These are phyloP conservation scores for Seriola quinqueradiata DNA, from an alignment of 2,113 vertebrate species.

Conservation along the genomic window DNA sequence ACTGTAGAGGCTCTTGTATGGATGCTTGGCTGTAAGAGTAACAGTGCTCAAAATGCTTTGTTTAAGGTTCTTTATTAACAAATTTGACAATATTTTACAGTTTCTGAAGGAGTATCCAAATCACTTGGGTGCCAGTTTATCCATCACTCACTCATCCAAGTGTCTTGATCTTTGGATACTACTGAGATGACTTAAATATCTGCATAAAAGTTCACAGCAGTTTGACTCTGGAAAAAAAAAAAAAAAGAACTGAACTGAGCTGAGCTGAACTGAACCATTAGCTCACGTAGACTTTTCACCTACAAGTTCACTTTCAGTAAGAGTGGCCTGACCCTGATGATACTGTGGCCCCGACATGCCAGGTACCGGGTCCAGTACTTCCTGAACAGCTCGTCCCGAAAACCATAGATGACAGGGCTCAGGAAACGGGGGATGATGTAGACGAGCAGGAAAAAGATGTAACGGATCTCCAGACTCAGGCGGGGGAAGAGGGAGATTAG, in stretches of 20 bases:
- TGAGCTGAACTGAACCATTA: no score
- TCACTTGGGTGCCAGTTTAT: not conserved
- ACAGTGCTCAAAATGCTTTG: not conserved
- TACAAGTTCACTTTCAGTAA: slow-evolving; percentile 30
- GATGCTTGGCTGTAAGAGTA: no score
- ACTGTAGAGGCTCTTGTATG: no score
- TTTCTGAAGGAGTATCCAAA: not conserved
- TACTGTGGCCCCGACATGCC: not conserved
- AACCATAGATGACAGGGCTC: slow-evolving; percentile 85
- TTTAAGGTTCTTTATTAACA: not conserved
- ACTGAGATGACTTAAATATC: not conserved
- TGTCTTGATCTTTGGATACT: not conserved
- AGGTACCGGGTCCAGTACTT: slow-evolving; percentile 80
- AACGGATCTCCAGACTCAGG: slow-evolving; percentile 82
- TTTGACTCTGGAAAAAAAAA: not conserved
- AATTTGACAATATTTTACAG: not conserved
- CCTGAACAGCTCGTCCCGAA: slow-evolving; percentile 82
- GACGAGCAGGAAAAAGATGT: slow-evolving; percentile 84
- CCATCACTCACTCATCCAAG: not conserved
- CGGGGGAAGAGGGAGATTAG: slow-evolving; percentile 82
- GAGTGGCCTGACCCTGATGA: slow-evolving; percentile 34
- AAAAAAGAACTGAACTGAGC: no score
- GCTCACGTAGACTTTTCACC: not conserved
- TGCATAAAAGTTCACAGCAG: not conserved
- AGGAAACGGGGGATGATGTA: slow-evolving; percentile 86